phyloP scores from a whole-genome alignment of 2,113 vertebrate species.

The Carassius auratus region DNA sequence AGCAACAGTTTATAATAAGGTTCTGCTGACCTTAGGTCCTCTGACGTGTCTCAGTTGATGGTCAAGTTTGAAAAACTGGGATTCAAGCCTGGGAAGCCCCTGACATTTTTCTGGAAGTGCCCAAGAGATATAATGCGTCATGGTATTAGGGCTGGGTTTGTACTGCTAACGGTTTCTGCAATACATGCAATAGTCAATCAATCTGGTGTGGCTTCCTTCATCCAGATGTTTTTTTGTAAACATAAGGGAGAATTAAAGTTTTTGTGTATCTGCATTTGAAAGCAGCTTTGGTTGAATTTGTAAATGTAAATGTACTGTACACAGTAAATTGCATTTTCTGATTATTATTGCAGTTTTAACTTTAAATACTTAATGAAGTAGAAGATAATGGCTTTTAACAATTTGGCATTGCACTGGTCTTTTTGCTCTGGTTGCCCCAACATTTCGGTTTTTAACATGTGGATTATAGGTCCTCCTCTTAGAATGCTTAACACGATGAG shows the following conservation, averaged over 20 bases:
- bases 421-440: too few relatives aligned
- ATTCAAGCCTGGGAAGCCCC: slow-evolving; percentile 28
- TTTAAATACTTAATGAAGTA: too few relatives aligned
- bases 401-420: too few relatives aligned
- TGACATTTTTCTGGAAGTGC: background rate
- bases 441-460: background rate
- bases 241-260: too few relatives aligned
- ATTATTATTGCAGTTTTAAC: too few relatives aligned
- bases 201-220: background rate
- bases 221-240: too few relatives aligned
- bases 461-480: background rate
- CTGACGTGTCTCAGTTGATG: too few relatives aligned
- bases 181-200: background rate
- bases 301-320: too few relatives aligned
- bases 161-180: background rate
- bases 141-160: background rate
- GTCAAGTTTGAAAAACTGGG: slow-evolving; percentile 1
- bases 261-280: too few relatives aligned
- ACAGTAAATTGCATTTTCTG: too few relatives aligned
- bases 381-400: too few relatives aligned
- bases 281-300: too few relatives aligned
- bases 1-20: background rate
- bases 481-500: background rate
- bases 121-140: background rate
- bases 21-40: background rate